A percentile compares a stretch with the other conserved stretches of the same genome.
phyloP scores from a whole-genome alignment of 2,113 vertebrate species.

The Scytalopus superciliaris region DNA sequence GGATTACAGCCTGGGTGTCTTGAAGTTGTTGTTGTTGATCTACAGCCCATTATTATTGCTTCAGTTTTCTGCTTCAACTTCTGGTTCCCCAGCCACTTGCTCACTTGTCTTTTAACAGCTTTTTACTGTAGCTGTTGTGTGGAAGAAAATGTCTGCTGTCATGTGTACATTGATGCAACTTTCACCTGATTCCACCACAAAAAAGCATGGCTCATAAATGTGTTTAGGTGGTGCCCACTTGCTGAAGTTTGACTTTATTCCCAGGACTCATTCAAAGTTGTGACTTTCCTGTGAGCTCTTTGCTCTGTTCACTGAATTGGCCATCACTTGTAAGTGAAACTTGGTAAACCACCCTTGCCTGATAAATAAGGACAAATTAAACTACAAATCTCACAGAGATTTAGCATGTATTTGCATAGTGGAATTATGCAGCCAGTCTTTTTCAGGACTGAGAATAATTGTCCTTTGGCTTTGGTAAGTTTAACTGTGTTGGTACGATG shows the following conservation, averaged over 20 bases:
- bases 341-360: neutral
- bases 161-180: neutral
- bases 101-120: neutral
- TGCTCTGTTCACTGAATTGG: neutral
- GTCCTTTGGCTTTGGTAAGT: neutral
- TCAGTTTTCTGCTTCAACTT: neutral
- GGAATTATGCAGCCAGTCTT: neutral
- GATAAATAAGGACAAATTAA: neutral
- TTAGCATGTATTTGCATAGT: neutral
- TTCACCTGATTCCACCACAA: neutral
- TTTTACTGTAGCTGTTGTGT: neutral
- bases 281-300: neutral
- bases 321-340: neutral
- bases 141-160: neutral
- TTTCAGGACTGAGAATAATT: neutral
- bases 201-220: neutral
- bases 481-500: neutral
- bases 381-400: neutral
- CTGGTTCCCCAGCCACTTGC: neutral
- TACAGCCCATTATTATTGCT: neutral
- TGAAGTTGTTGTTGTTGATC: slow-evolving; percentile 5
- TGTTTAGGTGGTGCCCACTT: neutral
- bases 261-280: neutral
- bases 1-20: neutral
- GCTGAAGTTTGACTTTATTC: neutral